Base-by-base conservation (phyloP, 53 echinoderm and acorn worm species). In the Echinarachnius parma region DNA sequence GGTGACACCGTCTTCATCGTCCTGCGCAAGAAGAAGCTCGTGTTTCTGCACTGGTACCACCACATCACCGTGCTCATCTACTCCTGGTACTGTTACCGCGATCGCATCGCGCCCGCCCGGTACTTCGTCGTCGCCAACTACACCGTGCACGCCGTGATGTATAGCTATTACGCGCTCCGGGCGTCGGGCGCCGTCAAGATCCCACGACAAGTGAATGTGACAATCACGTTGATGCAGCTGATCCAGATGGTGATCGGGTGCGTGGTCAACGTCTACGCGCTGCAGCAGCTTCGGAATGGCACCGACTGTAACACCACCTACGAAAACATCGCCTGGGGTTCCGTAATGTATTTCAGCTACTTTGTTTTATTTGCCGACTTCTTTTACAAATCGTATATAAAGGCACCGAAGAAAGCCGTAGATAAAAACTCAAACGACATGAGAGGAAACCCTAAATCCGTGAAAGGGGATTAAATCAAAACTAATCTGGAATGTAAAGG, bases 31-130 rank as follows among this genome's bases (percentile, higher is more conserved):
- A 87, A 96, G 80, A 91, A 87, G 62, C 36, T 96, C 55, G 85
- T 91, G 53, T 80, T 91, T 34, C 82, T 96, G 0, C 96, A 96
- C 57, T 96, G 96, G 96, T 96, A 91, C 30, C 96, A 96, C 37
- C 96, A 96, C 62, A 70, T 87, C 34, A 82, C 85, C 26, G 91
- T 91, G 0, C 77, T 91, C 0, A 37, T 96, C 21, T 96, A 85
- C 57, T 66, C 79, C 9, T 87, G 88, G 55, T 82, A 76, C 53
- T 81, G 69, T 5, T 87, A 84, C 74, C 71, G 91, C 21, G 76
- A 59, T 32, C 79, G 62, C 34, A 79, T 78, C 11, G 68, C 90
- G 1, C 75, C 82, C 5, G 85, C 84, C 0, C 45, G 77, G 18
- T 91, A 79, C 60, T 96, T 91, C 66, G 75, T 85, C 58, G 32